phyloP scores from a whole-genome alignment of 2,797 vertebrate genomes.

The Poecilia wingei region DNA sequence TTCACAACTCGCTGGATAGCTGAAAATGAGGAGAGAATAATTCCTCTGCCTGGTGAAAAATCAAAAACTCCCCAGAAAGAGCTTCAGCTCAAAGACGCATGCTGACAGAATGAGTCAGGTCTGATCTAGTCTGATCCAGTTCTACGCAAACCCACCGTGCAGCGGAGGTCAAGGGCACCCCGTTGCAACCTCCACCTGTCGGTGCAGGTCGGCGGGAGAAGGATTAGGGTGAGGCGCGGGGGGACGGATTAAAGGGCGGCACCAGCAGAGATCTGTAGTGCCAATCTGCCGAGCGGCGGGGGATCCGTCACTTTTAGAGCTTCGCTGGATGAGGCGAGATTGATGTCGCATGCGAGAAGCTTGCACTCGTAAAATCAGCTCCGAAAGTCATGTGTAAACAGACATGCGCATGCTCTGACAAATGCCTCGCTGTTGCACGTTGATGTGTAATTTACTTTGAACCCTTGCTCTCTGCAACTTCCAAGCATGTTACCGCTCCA shows the following conservation, averaged over 20 bases:
- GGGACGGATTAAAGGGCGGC: constrained; percentile 68
- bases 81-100: constrained; percentile 32
- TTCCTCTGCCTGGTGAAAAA: constrained; percentile 28
- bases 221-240: constrained; percentile 59
- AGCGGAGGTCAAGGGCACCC: constrained; percentile 68
- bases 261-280: constrained; percentile 64
- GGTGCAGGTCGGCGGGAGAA: constrained; percentile 56
- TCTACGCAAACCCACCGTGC: constrained; percentile 30
- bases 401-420: constrained; percentile 23
- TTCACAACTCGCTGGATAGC: not conserved
- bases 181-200: constrained; percentile 65
- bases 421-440: constrained; percentile 6
- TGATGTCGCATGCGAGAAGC: constrained; percentile 18
- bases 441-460: constrained; percentile 38
- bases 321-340: constrained; percentile 31
- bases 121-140: constrained; percentile 73
- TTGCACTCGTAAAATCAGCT: not conserved
- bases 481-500: constrained; percentile 40
- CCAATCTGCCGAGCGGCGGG: constrained; percentile 67
- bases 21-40: constrained; percentile 34
- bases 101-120: constrained; percentile 23
- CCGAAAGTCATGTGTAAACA: constrained; percentile 15
- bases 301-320: constrained; percentile 24
- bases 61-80: constrained; percentile 30
- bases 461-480: constrained; percentile 23